A percentile compares a stretch with the other conserved stretches of the same genome.
Evolutionary conservation across 2,888 invertebrate species (phyloP).

Genomic region (Ochlodes sylvanus): DNA sequence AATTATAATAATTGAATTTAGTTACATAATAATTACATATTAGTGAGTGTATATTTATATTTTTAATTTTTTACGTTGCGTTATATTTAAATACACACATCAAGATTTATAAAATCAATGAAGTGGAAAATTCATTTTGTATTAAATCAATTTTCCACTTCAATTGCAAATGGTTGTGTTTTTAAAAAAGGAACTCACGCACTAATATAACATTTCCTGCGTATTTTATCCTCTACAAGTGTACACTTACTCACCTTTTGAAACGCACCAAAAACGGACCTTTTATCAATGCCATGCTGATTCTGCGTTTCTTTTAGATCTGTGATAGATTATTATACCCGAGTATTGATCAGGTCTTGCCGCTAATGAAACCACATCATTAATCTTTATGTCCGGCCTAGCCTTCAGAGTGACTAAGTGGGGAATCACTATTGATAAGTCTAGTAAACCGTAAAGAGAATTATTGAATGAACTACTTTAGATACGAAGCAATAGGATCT

Average conservation of each 20-base stretch:
- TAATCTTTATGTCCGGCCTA: slow-evolving; percentile 26
- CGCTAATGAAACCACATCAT: slow-evolving; percentile 32
- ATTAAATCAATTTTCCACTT: too few species aligned
- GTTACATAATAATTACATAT: too few species aligned
- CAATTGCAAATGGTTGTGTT: too few species aligned
- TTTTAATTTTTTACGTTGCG: too few species aligned
- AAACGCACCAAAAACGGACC: not conserved
- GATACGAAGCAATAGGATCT: not conserved
- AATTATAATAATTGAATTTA: too few species aligned
- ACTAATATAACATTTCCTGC: not conserved
- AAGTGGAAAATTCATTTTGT: too few species aligned
- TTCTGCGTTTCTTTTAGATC: slow-evolving; percentile 12
- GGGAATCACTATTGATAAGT: slow-evolving; percentile 21
- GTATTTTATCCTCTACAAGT: not conserved
- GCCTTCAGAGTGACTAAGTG: slow-evolving; percentile 15
- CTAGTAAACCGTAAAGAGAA: not conserved
- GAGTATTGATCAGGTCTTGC: slow-evolving; percentile 6
- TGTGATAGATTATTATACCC: not conserved
- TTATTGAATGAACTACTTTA: not conserved
- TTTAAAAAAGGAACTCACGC: not conserved
- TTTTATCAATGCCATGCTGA: slow-evolving; percentile 6
- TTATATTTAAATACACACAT: too few species aligned
- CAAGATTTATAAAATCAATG: too few species aligned
- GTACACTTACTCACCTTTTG: not conserved
- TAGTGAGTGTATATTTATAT: too few species aligned